These are phyloP conservation scores for Podilymbus podiceps DNA, from an alignment of 2,113 vertebrate genomes.

Conservation along the genomic window DNA sequence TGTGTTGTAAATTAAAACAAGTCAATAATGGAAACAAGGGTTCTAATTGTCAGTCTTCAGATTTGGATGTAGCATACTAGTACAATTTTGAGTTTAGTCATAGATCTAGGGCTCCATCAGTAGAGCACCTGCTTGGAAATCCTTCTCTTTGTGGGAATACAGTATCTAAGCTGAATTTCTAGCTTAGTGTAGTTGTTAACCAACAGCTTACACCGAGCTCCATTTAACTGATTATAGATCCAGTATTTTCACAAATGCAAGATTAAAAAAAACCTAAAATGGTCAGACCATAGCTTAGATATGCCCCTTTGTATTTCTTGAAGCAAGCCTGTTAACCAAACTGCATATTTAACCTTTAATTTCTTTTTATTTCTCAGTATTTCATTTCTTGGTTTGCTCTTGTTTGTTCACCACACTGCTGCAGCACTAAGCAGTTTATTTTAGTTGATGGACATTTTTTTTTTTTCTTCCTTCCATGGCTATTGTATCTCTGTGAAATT, in stretches of 20 bases:
- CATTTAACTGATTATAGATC: conserved; percentile 38
- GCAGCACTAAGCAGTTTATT: conserved; percentile 63
- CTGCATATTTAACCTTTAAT: not conserved
- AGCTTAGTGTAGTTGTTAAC: conserved; percentile 31
- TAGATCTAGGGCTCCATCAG: not conserved
- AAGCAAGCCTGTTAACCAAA: not conserved
- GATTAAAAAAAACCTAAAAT: not conserved
- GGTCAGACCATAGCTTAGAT: not conserved
- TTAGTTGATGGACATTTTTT: conserved; percentile 62
- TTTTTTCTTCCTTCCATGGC: not conserved
- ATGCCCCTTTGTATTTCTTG: not conserved
- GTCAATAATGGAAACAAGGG: conserved; percentile 26
- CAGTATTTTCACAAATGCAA: conserved; percentile 18
- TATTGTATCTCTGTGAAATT: conserved; percentile 71
- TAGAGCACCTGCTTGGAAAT: conserved; percentile 49
- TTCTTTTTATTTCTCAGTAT: not conserved
- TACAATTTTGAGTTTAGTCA: not conserved
- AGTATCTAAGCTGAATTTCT: conserved; percentile 46
- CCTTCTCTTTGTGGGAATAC: conserved; percentile 18
- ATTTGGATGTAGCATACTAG: not conserved
- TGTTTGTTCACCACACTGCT: conserved; percentile 40
- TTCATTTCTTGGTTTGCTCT: conserved; percentile 27
- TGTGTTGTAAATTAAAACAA: not conserved
- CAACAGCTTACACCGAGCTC: conserved; percentile 17
- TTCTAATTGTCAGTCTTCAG: conserved; percentile 34